phyloP scores from a whole-genome alignment of 1,140 invertebrate species.

The Carcinoscorpius rotundicauda region DNA sequence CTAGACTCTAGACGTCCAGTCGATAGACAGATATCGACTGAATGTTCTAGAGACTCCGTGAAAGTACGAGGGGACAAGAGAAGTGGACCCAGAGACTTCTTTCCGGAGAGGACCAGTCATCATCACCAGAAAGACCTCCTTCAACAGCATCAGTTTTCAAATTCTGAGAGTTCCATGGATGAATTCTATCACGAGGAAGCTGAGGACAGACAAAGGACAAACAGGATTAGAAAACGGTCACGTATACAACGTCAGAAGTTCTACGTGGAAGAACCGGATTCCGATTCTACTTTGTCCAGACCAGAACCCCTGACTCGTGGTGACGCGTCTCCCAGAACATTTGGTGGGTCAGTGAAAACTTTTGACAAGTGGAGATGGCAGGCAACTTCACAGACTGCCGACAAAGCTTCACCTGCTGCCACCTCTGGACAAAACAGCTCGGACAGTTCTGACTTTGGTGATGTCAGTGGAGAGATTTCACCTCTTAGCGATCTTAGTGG shows the following conservation, averaged over 20 bases:
- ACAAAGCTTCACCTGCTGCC: conserved; percentile 6
- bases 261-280: conserved; percentile 9
- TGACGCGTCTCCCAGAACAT: neutral
- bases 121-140: conserved; percentile 4
- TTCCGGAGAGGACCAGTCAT: neutral
- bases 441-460: conserved; percentile 25
- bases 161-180: conserved; percentile 21
- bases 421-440: conserved; percentile 22
- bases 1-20: neutral
- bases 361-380: conserved; percentile 1
- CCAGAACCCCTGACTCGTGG: neutral
- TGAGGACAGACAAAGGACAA: neutral
- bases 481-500: neutral
- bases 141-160: neutral
- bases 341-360: neutral
- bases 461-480: conserved; percentile 16
- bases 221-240: neutral
- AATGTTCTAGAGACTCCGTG: neutral
- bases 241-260: conserved; percentile 13
- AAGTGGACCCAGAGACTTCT: neutral
- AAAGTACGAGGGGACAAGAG: neutral
- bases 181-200: neutral
- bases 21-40: neutral
- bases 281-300: neutral
- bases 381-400: neutral